These are phyloP conservation scores for Dusona sp. DNA, from an alignment of 2,888 invertebrate genomes.

Conservation along the genomic window DNA sequence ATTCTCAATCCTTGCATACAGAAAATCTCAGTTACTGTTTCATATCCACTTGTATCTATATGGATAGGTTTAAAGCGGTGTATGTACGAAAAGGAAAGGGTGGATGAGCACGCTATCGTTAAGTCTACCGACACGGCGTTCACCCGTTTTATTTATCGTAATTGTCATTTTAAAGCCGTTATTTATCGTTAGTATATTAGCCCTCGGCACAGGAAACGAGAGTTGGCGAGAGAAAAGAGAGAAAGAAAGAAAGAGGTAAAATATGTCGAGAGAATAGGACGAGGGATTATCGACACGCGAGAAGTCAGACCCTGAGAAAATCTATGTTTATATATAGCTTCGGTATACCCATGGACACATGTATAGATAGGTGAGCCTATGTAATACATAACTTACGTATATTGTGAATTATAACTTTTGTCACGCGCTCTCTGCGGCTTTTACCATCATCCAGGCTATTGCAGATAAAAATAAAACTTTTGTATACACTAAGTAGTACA, in stretches of 20 bases:
- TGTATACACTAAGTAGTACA: slow-evolving; percentile 36
- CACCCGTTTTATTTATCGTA: slow-evolving; percentile 67
- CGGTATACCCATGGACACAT: slow-evolving; percentile 11
- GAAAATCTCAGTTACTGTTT: slow-evolving; percentile 49
- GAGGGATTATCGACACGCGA: slow-evolving; percentile 69
- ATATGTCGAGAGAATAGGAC: slow-evolving; percentile 43
- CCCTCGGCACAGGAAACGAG: slow-evolving; percentile 42
- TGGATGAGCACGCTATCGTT: slow-evolving; percentile 49
- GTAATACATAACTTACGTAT: slow-evolving; percentile 34
- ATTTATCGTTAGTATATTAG: slow-evolving; percentile 66
- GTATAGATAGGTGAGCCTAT: slow-evolving; percentile 1
- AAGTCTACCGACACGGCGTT: slow-evolving; percentile 59
- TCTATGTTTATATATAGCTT: slow-evolving; percentile 29
- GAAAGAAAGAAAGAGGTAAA: slow-evolving; percentile 26
- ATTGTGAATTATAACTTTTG: slow-evolving; percentile 63
- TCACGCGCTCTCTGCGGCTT: slow-evolving; percentile 55
- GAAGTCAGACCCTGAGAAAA: slow-evolving; percentile 59
- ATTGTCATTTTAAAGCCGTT: slow-evolving; percentile 70
- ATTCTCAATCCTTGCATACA: slow-evolving; percentile 48
- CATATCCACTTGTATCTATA: not conserved
- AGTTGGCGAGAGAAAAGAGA: not conserved
- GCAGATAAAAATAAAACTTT: slow-evolving; percentile 57
- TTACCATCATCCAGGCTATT: slow-evolving; percentile 39
- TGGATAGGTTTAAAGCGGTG: not conserved
- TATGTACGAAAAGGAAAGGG: slow-evolving; percentile 43